A percentile compares a stretch with the other conserved stretches of the same genome.
Conservation (phyloP, 2,888 invertebrate species). For the Pristionchus entomophagus region DNA sequence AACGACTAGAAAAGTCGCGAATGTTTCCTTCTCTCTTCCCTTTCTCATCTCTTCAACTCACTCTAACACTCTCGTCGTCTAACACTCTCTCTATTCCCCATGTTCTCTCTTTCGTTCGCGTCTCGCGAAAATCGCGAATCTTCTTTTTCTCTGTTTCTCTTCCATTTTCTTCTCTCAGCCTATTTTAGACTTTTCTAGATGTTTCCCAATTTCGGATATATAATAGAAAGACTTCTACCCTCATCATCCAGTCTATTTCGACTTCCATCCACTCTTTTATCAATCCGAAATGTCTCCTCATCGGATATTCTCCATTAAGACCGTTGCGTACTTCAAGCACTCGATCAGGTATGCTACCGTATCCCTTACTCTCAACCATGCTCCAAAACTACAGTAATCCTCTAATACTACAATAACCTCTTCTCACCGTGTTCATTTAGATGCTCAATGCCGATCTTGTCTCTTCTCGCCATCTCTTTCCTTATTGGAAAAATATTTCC, state of each 20-base stretch:
- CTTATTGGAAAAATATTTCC: conserved; percentile 40
- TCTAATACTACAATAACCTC: background rate
- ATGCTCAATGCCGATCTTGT: background rate
- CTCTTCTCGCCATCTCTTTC: background rate
- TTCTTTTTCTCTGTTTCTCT: conserved; percentile 15
- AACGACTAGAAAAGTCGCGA: conserved; percentile 42
- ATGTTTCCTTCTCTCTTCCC: conserved; percentile 11
- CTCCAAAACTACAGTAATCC: no score
- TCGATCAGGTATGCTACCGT: background rate
- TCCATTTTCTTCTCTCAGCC: background rate
- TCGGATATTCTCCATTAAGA: conserved; percentile 10
- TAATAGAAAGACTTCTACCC: background rate
- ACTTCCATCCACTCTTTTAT: background rate
- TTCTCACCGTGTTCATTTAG: conserved; percentile 2
- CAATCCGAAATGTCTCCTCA: conserved; percentile 18
- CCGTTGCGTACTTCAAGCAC: background rate
- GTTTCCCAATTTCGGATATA: background rate
- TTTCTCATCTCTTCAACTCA: conserved; percentile 4
- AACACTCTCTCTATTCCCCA: conserved; percentile 13
- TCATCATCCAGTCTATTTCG: background rate
- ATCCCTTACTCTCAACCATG: background rate
- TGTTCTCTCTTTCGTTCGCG: conserved; percentile 9
- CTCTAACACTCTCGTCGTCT: conserved; percentile 23
- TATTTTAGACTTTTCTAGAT: background rate
- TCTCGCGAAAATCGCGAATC: conserved; percentile 31